A percentile compares a stretch with the other conserved stretches of the same genome.
Evolutionary conservation across 2,113 vertebrate species (phyloP).

Genomic region (Tupaia chinensis): DNA sequence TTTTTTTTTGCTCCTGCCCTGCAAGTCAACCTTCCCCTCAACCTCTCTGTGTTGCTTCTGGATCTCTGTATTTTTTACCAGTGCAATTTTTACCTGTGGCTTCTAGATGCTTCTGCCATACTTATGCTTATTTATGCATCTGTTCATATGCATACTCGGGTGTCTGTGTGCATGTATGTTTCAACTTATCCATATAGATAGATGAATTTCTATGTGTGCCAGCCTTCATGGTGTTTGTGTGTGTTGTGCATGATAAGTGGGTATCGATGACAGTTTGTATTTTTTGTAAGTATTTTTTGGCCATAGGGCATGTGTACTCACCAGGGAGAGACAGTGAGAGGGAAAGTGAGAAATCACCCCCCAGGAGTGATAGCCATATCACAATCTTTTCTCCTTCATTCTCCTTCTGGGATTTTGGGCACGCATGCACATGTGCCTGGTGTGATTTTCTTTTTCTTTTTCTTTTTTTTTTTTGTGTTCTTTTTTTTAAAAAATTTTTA

Average conservation of each 20-base stretch:
- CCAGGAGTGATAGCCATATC: too few relatives aligned
- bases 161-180: neutral
- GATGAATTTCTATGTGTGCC: neutral
- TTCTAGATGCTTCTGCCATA: neutral
- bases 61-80: neutral
- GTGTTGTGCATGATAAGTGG: neutral
- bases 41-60: neutral
- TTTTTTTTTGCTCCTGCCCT: too few relatives aligned
- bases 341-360: too few relatives aligned
- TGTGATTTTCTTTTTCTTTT: too few relatives aligned
- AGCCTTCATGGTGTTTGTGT: neutral
- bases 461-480: too few relatives aligned
- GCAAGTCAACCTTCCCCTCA: neutral
- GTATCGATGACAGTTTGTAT: neutral
- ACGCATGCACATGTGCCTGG: too few relatives aligned
- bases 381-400: too few relatives aligned
- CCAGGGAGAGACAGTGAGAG: too few relatives aligned
- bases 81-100: neutral
- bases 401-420: too few relatives aligned
- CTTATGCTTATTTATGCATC: neutral
- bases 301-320: too few relatives aligned
- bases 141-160: neutral
- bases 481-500: too few relatives aligned
- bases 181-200: rapidly evolving
- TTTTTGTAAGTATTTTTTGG: too few relatives aligned